These are phyloP conservation scores for Standfussiana lucernea DNA, from an alignment of 2,888 invertebrate species.

Conservation along the genomic window DNA sequence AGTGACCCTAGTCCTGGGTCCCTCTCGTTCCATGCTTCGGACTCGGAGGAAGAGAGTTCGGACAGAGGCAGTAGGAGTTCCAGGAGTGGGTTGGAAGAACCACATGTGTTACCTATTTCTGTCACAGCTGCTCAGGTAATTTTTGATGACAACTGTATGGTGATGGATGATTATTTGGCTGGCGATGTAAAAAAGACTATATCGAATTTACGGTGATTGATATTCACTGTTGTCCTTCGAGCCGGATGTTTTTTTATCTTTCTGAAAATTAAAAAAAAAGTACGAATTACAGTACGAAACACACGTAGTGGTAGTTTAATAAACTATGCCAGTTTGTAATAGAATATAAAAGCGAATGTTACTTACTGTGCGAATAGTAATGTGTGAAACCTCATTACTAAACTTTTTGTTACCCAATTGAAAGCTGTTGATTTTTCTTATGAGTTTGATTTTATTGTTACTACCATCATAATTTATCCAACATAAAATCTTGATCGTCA, in stretches of 20 bases:
- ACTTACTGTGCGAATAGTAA: background rate
- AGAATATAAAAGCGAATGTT: background rate
- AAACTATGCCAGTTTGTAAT: background rate
- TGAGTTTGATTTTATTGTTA: background rate
- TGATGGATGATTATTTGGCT: background rate
- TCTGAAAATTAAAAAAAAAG: background rate
- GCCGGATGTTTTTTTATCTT: background rate
- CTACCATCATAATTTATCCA: background rate
- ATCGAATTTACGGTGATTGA: background rate
- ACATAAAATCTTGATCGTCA: constrained; percentile 11
- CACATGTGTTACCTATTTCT: constrained; percentile 76
- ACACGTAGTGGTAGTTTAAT: background rate
- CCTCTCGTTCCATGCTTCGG: constrained; percentile 83
- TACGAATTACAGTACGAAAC: background rate
- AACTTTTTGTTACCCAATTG: background rate
- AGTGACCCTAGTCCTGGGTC: constrained; percentile 85
- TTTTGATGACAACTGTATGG: background rate
- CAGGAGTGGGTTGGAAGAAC: constrained; percentile 75
- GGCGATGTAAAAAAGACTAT: background rate
- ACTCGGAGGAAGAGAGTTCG: constrained; percentile 86
- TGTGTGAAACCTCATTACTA: background rate
- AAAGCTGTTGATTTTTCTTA: background rate
- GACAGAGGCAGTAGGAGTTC: constrained; percentile 79
- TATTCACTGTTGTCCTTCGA: constrained; percentile 15
- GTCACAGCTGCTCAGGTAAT: constrained; percentile 81